Base-by-base conservation (phyloP, 2,888 invertebrate genomes). In the Ganaspis brasiliensis region DNA sequence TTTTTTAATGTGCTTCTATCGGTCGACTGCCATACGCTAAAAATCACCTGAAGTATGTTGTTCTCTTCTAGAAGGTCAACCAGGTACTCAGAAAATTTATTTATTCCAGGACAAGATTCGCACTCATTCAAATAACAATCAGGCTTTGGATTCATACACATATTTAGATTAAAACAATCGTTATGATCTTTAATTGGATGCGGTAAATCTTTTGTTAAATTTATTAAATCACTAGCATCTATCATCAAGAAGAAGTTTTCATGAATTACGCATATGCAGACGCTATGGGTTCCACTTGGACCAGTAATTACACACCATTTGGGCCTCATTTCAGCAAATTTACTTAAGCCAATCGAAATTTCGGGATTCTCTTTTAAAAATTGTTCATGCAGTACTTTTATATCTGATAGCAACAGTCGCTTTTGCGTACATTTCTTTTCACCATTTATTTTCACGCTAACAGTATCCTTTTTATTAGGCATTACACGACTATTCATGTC, bases 241-340 rank as follows among this genome's bases (percentile, higher is more conserved):
- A 74, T 49, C 74, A 79, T 76, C 10, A 52, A n/a, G 52, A 70
- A 73, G 21, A 70, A 19, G 67, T 75, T 78, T 75, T 76, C 57
- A 55, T 78, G 63, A 9, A 61, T 61, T 12, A 35, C 56, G 45
- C 72, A 78, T 5, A 78, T 73, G 56, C 70, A 75, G 8, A 75
- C 75, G 12, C n/a, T 56, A 61, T 75, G 73, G 24, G 74, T 76
- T 6, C 74, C 73, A 61, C 14, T 40, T 16, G 57, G 21, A 55
- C 73, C 75, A 49, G 75, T 49, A 16, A 77, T 31, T n/a, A 77
- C 24, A 31, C 76, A 74, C 40, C 55, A 55, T 35, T 74, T 72
- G 10, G 74, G 59, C 56, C 73, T 57, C 3, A 76, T 16, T 14
- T 35, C 24, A 14, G 74, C 72, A 61, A 75, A 72, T 35, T 31